These are phyloP conservation scores for Ptychadena robeensis DNA, from an alignment of 2,797 vertebrate genomes.

Conservation along the genomic window DNA sequence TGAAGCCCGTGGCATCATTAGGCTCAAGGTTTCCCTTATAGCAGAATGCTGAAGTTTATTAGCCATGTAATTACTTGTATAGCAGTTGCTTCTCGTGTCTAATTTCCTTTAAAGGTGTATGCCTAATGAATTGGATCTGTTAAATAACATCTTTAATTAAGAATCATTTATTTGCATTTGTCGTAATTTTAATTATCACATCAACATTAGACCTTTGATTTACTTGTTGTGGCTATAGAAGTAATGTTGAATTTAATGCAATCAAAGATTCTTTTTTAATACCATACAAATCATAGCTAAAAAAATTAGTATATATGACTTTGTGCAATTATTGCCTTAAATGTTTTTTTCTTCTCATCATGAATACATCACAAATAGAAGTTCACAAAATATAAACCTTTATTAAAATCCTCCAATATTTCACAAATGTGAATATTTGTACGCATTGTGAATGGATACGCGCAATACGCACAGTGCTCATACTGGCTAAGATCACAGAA, in stretches of 20 bases:
- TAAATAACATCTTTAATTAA: slow-evolving; percentile 74
- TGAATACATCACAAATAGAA: too few relatives aligned
- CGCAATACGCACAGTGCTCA: too few relatives aligned
- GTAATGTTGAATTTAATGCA: background rate
- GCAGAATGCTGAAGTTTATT: slow-evolving; percentile 71
- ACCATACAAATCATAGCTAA: background rate
- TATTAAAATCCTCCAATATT: too few relatives aligned
- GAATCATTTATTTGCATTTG: slow-evolving; percentile 69
- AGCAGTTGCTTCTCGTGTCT: slow-evolving; percentile 68
- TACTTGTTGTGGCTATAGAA: background rate
- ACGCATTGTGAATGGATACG: too few relatives aligned
- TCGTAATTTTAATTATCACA: slow-evolving; percentile 66
- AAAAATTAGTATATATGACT: background rate
- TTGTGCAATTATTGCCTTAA: background rate
- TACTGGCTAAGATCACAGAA: too few relatives aligned
- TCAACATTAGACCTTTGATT: background rate
- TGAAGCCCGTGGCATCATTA: slow-evolving; percentile 68
- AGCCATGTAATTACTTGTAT: slow-evolving; percentile 73
- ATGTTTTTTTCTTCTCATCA: too few relatives aligned
- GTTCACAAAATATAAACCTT: too few relatives aligned
- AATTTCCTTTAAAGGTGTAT: slow-evolving; percentile 64
- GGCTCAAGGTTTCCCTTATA: slow-evolving; percentile 66
- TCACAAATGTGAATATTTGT: too few relatives aligned
- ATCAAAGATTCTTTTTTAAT: background rate
- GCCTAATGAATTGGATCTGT: slow-evolving; percentile 70